Conservation (phyloP, 2,113 vertebrate species). For the Crotalus horridus region DNA sequence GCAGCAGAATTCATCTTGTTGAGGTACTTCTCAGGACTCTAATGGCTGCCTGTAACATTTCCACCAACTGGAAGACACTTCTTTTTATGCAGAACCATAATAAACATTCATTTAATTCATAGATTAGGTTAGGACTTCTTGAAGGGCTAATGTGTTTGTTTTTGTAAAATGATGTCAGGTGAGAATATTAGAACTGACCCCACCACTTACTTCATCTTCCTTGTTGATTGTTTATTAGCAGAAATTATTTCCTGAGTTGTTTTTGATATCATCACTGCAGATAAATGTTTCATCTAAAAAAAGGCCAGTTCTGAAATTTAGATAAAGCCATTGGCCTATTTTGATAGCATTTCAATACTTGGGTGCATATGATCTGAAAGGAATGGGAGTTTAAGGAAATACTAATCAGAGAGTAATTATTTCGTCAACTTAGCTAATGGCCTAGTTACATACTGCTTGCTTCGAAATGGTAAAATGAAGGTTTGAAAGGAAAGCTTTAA, state of each 20-base stretch:
- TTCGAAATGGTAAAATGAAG: not conserved
- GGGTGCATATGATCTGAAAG: constrained; percentile 4
- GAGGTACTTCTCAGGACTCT: not conserved
- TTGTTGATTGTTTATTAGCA: not conserved
- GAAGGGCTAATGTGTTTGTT: not conserved
- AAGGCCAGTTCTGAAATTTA: not conserved
- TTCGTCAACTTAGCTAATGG: constrained; percentile 39
- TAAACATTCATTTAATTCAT: not conserved
- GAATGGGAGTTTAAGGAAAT: not conserved
- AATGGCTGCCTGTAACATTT: not conserved
- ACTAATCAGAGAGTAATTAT: not conserved
- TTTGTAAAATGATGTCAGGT: not conserved
- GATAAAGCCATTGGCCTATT: not conserved
- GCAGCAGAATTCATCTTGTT: not conserved
- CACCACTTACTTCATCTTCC: not conserved
- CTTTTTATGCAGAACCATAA: not conserved
- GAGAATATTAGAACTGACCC: not conserved
- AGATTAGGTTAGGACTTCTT: not conserved
- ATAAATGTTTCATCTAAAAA: not conserved
- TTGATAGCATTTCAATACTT: not conserved
- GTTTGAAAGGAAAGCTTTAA: constrained; percentile 18
- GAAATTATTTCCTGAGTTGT: not conserved
- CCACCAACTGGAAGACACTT: not conserved
- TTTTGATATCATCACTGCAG: not conserved
- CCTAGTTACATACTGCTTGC: constrained; percentile 5